Conservation (phyloP, 1,140 invertebrate species). For the Maniola jurtina region DNA sequence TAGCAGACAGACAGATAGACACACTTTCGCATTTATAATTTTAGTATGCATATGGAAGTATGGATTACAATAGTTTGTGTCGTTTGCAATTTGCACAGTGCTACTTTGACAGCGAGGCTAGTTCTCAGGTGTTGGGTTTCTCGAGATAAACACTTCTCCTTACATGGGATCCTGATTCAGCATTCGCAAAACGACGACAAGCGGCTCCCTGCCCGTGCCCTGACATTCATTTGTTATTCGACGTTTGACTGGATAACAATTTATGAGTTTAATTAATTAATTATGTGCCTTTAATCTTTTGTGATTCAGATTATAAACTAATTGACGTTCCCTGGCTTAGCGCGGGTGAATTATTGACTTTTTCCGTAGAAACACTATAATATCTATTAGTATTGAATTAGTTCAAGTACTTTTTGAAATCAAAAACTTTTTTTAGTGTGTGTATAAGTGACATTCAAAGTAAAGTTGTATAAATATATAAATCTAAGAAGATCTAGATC, state of each 20-base stretch:
- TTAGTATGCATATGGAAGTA: too few relatives aligned
- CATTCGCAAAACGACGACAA: not conserved
- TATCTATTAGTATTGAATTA: not conserved
- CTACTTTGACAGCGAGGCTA: constrained; percentile 13
- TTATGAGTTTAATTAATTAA: not conserved
- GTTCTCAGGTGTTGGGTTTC: constrained; percentile 55
- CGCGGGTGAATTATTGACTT: too few relatives aligned
- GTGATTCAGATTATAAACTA: too few relatives aligned
- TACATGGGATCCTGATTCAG: constrained; percentile 48
- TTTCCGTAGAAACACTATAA: too few relatives aligned
- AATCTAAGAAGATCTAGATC: too few relatives aligned
- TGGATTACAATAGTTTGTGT: not conserved
- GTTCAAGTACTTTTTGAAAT: not conserved
- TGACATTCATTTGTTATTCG: not conserved
- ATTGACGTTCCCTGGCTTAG: too few relatives aligned
- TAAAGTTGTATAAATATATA: too few relatives aligned
- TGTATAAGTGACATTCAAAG: not conserved
- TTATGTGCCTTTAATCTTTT: too few relatives aligned
- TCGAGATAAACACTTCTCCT: constrained; percentile 54
- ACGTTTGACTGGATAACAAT: not conserved
- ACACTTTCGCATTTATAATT: too few relatives aligned
- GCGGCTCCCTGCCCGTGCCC: not conserved
- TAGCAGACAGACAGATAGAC: too few relatives aligned
- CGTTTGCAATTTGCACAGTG: not conserved
- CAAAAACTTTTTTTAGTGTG: not conserved